phyloP scores from a whole-genome alignment of 2,113 vertebrate genomes.

The Xiphorhynchus elegans region DNA sequence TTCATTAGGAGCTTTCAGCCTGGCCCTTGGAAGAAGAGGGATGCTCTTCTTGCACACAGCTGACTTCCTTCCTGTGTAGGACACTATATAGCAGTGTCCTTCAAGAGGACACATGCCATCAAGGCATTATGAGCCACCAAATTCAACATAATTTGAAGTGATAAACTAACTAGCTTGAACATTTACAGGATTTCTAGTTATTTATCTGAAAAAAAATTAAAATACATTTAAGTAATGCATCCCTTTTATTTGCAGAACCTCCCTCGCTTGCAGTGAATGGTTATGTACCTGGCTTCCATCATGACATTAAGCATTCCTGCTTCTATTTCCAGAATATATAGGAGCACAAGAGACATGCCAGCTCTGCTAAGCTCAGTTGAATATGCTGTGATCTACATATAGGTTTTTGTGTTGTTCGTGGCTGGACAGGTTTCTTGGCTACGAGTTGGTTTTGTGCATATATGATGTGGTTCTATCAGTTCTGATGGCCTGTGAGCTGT shows the following conservation, averaged over 20 bases:
- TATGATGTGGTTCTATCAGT: rapidly evolving
- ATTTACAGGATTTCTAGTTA: neutral
- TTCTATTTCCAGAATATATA: neutral
- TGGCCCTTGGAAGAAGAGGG: neutral
- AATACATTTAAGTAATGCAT: neutral
- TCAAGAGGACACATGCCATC: neutral
- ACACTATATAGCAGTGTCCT: rapidly evolving
- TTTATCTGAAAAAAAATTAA: neutral
- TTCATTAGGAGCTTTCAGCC: neutral
- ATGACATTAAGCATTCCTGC: neutral
- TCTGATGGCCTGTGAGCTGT: neutral
- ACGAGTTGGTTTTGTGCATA: neutral
- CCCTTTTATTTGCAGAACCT: neutral
- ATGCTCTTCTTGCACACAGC: neutral
- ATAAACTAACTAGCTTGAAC: neutral
- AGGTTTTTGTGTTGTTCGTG: neutral
- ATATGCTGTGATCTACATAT: rapidly evolving
- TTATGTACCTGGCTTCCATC: rapidly evolving
- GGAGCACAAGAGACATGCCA: neutral
- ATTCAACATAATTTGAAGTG: neutral
- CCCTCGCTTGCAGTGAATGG: neutral
- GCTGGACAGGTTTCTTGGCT: neutral
- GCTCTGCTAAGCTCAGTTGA: neutral
- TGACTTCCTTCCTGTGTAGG: neutral
- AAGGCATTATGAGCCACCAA: neutral